Evolutionary conservation across 1,140 invertebrate genomes (phyloP).

Genomic region (Lepidostoma basale): DNA sequence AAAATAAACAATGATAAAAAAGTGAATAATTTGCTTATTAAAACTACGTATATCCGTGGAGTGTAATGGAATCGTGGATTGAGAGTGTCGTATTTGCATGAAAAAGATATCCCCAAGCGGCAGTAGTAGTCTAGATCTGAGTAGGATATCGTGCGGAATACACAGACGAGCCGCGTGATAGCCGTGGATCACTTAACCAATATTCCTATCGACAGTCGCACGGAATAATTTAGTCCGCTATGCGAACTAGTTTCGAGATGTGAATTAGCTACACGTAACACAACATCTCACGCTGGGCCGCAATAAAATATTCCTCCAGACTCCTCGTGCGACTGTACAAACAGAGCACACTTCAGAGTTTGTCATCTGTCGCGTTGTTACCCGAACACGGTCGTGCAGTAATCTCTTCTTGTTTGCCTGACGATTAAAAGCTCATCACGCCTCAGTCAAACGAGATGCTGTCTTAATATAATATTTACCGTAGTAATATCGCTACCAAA

Average conservation of each 20-base stretch:
- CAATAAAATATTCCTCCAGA: background rate
- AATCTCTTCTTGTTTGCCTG: background rate
- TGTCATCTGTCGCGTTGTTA: background rate
- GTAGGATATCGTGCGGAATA: too few species aligned
- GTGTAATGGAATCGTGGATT: too few species aligned
- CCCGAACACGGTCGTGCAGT: background rate
- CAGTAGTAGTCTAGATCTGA: too few species aligned
- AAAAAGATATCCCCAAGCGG: too few species aligned
- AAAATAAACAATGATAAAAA: background rate
- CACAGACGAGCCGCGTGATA: constrained; percentile 35
- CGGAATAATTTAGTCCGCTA: constrained; percentile 19
- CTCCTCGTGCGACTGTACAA: background rate
- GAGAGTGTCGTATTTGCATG: too few species aligned
- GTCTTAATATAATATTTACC: background rate
- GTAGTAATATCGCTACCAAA: too few species aligned
- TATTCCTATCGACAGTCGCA: constrained; percentile 27
- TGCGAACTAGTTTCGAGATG: constrained; percentile 7
- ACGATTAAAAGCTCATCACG: constrained; percentile 12
- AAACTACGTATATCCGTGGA: too few species aligned
- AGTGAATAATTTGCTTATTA: too few species aligned
- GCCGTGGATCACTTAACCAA: constrained; percentile 39
- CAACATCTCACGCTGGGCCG: background rate
- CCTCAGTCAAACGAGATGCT: background rate
- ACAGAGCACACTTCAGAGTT: background rate
- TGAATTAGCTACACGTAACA: background rate